Evolutionary conservation across 2,113 vertebrate genomes (phyloP).

Genomic region (Laterallus jamaicensis): DNA sequence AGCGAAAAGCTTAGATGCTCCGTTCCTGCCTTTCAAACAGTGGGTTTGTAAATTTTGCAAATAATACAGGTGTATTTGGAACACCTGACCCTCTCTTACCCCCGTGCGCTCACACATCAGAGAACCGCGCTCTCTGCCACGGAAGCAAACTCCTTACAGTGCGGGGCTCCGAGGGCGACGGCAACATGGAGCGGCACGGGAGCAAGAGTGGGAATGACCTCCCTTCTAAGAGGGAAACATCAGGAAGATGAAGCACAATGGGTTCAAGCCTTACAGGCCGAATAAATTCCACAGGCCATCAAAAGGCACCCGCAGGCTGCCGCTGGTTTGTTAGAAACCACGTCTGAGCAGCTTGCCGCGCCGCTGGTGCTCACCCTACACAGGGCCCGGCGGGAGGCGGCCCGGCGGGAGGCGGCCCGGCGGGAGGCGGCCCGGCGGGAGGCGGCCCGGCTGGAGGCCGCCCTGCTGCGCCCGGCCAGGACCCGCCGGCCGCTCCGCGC

Average conservation of each 20-base stretch:
- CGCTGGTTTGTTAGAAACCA: neutral
- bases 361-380: no score
- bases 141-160: neutral
- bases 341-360: neutral
- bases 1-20: neutral
- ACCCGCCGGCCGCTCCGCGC: no score
- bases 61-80: neutral
- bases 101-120: no score
- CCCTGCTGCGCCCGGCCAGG: neutral
- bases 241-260: neutral
- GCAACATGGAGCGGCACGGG: neutral
- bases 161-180: neutral
- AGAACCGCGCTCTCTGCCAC: neutral
- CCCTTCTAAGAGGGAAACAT: neutral
- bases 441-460: no score
- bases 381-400: rapidly evolving
- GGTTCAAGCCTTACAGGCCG: neutral
- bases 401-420: no score
- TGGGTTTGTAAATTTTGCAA: neutral
- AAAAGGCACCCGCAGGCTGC: neutral
- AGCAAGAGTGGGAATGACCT: neutral
- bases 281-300: neutral
- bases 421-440: no score
- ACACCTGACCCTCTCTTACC: neutral
- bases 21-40: neutral